Base-by-base conservation (phyloP, 2,797 vertebrate genomes). In the Florisuga fusca region DNA sequence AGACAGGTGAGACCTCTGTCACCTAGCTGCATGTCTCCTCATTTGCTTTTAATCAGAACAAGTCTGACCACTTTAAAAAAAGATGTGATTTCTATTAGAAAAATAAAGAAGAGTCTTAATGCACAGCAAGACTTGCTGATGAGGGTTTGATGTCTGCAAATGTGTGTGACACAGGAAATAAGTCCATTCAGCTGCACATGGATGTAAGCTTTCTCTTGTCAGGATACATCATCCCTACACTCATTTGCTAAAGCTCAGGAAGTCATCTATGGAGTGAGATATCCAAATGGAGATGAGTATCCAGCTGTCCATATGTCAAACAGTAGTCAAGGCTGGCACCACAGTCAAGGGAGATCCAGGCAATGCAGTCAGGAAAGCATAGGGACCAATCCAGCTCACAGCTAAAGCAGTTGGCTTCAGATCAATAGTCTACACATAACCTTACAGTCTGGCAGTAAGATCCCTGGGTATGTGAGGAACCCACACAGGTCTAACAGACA, bases 371-470 rank as follows among this genome's bases (percentile, higher is more conserved):
- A 55, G 48, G 8, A 57, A 54, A 67, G 26, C 17, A 33, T 27
- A 29, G 43, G 23, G 59, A 71, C 13, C 0, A 5, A n/a, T 54
- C 48, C 34, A 80, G n/a, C 38, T 84, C 73, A 14, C 29, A 75
- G 36, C 6, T 57, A 38, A 45, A 80, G 29, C 51, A 64, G 7
- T 5, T 71, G 51, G 10, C 20, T 84, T 78, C 66, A 34, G 6
- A 41, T 88, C 76, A 43, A 26, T 20, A 68, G 7, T 46, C 69
- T 75, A 13, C 10, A 9, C n/a, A 33, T 46, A 29, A 71, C 13
- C 34, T 50, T 78, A 63, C 1, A 2, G 15, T 10, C 12, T 3
- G 13, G 11, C 0, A 0, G 7, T 50, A 19, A 71, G 46, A 86
- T 9, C 23, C 11, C 23, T 27, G 34, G 5, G 21, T 22, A 6